A percentile compares a stretch with the other conserved stretches of the same genome.
phyloP scores from a whole-genome alignment of 2,113 vertebrate species.

The Porphyrio hochstetteri region DNA sequence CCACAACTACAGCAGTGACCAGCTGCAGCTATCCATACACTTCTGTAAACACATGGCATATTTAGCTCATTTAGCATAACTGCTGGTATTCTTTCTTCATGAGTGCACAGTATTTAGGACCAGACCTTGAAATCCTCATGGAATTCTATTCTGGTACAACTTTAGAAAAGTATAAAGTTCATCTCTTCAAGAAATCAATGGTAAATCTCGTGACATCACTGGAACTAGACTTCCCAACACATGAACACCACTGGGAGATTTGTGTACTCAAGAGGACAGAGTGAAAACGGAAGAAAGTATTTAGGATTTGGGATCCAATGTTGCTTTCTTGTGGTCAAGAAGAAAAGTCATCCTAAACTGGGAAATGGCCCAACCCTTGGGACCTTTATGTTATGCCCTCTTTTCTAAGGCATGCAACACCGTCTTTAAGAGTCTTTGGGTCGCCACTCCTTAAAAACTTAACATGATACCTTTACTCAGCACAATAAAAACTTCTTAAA shows the following conservation, averaged over 20 bases:
- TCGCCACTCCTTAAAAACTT: conserved; percentile 20
- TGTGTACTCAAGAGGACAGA: not conserved
- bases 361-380: not conserved
- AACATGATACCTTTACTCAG: not conserved
- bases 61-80: not conserved
- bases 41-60: not conserved
- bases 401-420: conserved; percentile 12
- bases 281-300: not conserved
- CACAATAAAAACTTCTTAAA: not conserved
- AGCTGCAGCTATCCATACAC: not conserved
- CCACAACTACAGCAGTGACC: not conserved
- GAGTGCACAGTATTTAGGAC: not conserved
- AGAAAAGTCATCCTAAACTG: not conserved
- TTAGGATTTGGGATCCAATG: not conserved
- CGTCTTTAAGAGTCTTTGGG: not conserved
- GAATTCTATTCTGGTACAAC: not conserved
- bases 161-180: not conserved
- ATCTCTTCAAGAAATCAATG: not conserved
- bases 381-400: not conserved
- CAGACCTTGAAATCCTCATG: not conserved
- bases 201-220: not conserved
- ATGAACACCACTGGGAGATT: not conserved
- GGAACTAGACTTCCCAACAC: not conserved
- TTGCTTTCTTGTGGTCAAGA: not conserved
- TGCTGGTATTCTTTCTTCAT: not conserved